These are phyloP conservation scores for Aspiorhynchus laticeps DNA, from an alignment of 2,113 vertebrate species.

Conservation along the genomic window DNA sequence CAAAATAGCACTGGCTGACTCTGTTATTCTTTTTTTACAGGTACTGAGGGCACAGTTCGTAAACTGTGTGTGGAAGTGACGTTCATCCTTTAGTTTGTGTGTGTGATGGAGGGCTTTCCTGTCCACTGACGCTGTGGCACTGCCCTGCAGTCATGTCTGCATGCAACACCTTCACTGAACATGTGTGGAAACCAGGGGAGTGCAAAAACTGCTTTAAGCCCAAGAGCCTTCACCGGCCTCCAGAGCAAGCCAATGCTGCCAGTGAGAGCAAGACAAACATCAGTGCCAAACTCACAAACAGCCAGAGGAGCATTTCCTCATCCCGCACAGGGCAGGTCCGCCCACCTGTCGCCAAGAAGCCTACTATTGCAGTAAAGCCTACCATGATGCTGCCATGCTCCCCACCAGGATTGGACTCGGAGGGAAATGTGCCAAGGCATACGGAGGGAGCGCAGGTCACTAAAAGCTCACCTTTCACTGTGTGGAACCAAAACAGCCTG, in stretches of 20 bases:
- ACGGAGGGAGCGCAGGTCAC: constrained; percentile 63
- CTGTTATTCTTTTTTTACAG: constrained; percentile 54
- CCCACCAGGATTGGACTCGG: constrained; percentile 66
- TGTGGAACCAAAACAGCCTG: constrained; percentile 86
- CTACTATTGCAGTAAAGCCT: constrained; percentile 97
- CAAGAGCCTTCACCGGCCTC: constrained; percentile 90
- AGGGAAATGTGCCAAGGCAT: constrained; percentile 66
- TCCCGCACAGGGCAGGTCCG: constrained; percentile 83
- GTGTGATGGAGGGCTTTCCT: constrained; percentile 75
- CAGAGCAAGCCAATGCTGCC: constrained; percentile 66
- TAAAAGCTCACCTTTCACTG: constrained; percentile 72
- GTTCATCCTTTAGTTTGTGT: constrained; percentile 39
- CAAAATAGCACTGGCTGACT: not conserved
- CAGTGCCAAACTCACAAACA: constrained; percentile 79
- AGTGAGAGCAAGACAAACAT: constrained; percentile 66
- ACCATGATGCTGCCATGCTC: constrained; percentile 92
- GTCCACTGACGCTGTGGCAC: constrained; percentile 73
- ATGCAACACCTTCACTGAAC: constrained; percentile 97
- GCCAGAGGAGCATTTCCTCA: constrained; percentile 72
- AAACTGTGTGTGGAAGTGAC: constrained; percentile 26
- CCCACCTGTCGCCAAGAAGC: constrained; percentile 97
- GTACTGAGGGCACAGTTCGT: constrained; percentile 9
- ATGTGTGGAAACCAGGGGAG: constrained; percentile 99
- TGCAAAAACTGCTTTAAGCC: constrained; percentile 99
- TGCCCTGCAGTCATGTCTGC: constrained; percentile 88